Conservation (phyloP, 2,113 vertebrate genomes). For the Caracal caracal region DNA sequence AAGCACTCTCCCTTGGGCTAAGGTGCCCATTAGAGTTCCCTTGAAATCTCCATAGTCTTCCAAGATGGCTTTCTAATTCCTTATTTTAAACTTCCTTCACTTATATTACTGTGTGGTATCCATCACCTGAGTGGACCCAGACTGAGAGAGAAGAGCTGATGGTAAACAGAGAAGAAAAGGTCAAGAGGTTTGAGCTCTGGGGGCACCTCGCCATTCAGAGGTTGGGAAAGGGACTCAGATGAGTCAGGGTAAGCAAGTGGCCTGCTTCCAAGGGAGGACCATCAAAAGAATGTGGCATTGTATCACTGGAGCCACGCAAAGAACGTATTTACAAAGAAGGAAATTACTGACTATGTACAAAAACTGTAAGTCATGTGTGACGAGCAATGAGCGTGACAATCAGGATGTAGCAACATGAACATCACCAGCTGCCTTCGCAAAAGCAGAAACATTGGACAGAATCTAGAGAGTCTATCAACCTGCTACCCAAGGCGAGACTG, state of each 20-base stretch:
- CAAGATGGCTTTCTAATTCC: background rate
- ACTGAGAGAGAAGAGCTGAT: background rate
- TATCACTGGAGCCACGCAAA: background rate
- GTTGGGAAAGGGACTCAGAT: background rate
- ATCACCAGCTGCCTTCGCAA: background rate
- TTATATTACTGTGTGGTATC: background rate
- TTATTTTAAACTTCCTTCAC: background rate
- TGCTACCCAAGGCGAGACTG: background rate
- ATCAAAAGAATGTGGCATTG: background rate
- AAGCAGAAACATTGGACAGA: background rate
- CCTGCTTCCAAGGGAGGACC: background rate
- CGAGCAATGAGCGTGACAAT: background rate
- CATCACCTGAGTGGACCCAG: background rate
- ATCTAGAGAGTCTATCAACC: background rate
- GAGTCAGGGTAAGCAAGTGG: background rate
- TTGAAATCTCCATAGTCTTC: background rate
- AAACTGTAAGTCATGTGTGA: background rate
- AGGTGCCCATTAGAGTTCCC: background rate
- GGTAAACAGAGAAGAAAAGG: background rate
- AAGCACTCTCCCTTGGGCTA: background rate
- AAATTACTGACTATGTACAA: background rate
- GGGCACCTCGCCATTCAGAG: background rate
- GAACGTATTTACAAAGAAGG: background rate
- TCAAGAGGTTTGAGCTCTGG: background rate
- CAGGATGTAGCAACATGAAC: background rate